Conservation (phyloP, 2,113 vertebrate species). For the Harpagus bidentatus region DNA sequence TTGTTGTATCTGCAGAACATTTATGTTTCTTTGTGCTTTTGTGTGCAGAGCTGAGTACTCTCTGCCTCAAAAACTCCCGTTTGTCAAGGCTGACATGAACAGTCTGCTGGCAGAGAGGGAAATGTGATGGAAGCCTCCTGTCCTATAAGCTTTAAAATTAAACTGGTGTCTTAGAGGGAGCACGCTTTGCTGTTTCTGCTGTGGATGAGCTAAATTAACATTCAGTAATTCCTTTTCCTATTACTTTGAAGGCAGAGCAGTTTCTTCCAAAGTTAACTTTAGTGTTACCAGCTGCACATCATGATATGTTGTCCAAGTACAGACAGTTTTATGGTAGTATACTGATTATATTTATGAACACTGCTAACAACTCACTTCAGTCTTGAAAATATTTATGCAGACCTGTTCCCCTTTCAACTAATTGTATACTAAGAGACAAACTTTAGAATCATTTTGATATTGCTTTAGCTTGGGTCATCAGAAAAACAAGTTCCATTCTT, state of each 20-base stretch:
- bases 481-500: neutral
- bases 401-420: neutral
- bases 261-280: neutral
- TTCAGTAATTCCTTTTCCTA: neutral
- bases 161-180: neutral
- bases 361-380: neutral
- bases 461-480: neutral
- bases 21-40: neutral
- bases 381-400: neutral
- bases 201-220: neutral
- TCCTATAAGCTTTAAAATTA: neutral
- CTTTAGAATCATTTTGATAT: neutral
- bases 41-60: neutral
- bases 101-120: neutral
- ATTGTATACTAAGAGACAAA: neutral
- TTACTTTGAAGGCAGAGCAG: neutral
- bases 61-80: neutral
- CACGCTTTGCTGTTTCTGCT: neutral
- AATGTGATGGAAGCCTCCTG: neutral
- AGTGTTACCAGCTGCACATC: neutral
- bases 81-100: neutral
- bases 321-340: neutral
- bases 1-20: neutral
- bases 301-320: neutral
- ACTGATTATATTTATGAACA: neutral